phyloP scores from a whole-genome alignment of 1,140 invertebrate species.

The Magallana gigas region DNA sequence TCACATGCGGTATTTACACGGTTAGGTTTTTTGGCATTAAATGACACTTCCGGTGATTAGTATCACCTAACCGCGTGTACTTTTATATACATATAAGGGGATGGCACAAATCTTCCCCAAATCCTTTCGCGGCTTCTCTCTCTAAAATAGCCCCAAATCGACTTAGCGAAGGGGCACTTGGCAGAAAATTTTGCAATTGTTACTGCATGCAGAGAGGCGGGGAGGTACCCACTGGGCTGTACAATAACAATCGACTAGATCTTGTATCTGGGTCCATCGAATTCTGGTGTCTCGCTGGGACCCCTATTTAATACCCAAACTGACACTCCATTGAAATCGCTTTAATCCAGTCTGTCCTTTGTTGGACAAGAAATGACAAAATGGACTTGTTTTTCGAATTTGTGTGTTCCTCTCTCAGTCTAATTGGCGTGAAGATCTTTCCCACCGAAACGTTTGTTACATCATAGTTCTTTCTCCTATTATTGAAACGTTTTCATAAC shows the following conservation, averaged over 20 bases:
- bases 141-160: slow-evolving; percentile 6
- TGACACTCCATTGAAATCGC: slow-evolving; percentile 48
- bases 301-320: slow-evolving; percentile 49
- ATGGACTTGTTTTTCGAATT: slow-evolving; percentile 55
- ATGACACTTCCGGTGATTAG: background rate
- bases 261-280: slow-evolving; percentile 40
- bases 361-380: slow-evolving; percentile 46
- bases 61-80: background rate
- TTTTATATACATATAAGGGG: background rate
- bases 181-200: slow-evolving; percentile 38
- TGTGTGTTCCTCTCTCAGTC: slow-evolving; percentile 28
- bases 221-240: slow-evolving; percentile 5
- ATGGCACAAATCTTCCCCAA: slow-evolving; percentile 9
- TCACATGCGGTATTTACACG: too few species aligned
- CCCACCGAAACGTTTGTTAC: background rate
- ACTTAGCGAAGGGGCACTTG: slow-evolving; percentile 34
- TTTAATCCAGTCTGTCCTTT: slow-evolving; percentile 53
- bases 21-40: too few species aligned
- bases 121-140: slow-evolving; percentile 5
- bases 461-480: slow-evolving; percentile 4
- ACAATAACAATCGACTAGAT: slow-evolving; percentile 38
- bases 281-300: slow-evolving; percentile 44
- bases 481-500: slow-evolving; percentile 14
- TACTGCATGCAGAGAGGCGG: slow-evolving; percentile 33
- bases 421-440: slow-evolving; percentile 30